phyloP scores from a whole-genome alignment of 2,888 invertebrate species.

The Leuctra nigra region DNA sequence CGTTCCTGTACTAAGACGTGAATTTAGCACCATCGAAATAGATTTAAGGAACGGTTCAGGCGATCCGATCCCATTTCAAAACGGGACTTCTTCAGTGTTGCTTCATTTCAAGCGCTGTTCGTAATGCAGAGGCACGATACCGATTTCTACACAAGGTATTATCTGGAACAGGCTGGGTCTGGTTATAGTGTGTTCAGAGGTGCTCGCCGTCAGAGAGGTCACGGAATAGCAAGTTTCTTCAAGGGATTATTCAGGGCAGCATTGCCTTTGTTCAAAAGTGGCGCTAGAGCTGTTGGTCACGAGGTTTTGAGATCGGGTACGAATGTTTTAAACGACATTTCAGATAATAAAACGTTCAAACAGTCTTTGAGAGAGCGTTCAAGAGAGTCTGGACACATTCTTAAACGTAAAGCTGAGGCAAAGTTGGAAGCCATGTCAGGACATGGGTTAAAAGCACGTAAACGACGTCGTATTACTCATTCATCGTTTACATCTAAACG shows the following conservation, averaged over 20 bases:
- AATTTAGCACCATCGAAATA: not conserved
- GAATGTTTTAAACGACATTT: not conserved
- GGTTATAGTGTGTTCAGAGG: conserved; percentile 20
- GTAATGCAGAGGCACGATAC: not conserved
- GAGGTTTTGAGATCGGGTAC: not conserved
- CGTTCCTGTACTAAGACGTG: not conserved
- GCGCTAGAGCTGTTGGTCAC: conserved; percentile 18
- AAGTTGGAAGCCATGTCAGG: not conserved
- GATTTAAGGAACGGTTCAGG: not conserved
- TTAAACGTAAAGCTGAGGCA: conserved; percentile 1
- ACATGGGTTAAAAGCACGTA: not conserved
- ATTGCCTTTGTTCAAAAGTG: conserved; percentile 21
- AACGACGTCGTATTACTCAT: not conserved
- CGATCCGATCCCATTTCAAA: not conserved
- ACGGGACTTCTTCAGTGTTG: not conserved
- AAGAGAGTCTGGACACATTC: conserved; percentile 8
- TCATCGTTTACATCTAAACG: no score
- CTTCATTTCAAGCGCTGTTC: not conserved
- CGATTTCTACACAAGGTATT: not conserved
- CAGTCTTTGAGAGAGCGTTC: not conserved
- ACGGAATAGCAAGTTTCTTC: conserved; percentile 27
- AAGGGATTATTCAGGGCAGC: conserved; percentile 26
- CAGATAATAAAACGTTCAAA: conserved; percentile 16
- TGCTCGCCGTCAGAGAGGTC: conserved; percentile 21
- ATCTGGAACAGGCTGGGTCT: conserved; percentile 12